Evolutionary conservation across 2,888 invertebrate species (phyloP).

Genomic region (Lithodes maja): DNA sequence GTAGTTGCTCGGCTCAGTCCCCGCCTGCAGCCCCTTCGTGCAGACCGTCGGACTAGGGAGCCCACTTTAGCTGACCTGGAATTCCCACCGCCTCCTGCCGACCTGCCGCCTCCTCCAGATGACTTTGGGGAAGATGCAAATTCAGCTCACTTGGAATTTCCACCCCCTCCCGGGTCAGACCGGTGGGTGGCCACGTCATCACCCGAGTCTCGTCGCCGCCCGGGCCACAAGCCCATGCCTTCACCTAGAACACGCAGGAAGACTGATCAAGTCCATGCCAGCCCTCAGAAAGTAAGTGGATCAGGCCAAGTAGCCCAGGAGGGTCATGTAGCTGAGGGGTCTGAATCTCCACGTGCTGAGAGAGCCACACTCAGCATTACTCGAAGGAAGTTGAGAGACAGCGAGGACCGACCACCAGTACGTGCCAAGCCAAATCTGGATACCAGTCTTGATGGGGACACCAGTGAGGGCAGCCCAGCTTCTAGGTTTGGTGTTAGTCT

Average conservation of each 20-base stretch:
- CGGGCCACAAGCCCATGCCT: conserved; percentile 56
- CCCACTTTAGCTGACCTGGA: conserved; percentile 79
- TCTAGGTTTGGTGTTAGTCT: conserved; percentile 76
- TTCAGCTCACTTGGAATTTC: conserved; percentile 48
- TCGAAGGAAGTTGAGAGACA: conserved; percentile 55
- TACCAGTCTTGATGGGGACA: conserved; percentile 57
- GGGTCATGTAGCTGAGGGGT: conserved; percentile 43
- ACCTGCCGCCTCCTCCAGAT: conserved; percentile 82
- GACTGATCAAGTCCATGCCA: conserved; percentile 32
- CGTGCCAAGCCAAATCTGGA: conserved; percentile 71
- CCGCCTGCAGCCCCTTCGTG: conserved; percentile 78
- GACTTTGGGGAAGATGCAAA: conserved; percentile 68
- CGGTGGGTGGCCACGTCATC: conserved; percentile 44
- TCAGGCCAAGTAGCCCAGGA: conserved; percentile 50
- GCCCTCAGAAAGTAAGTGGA: conserved; percentile 52
- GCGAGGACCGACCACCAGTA: conserved; percentile 66
- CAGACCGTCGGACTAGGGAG: conserved; percentile 52
- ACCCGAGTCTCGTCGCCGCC: conserved; percentile 53
- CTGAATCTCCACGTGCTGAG: conserved; percentile 63
- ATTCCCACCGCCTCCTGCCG: conserved; percentile 90
- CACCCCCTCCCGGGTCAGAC: conserved; percentile 69
- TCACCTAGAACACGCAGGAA: conserved; percentile 61
- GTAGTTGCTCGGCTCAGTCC: conserved; percentile 79
- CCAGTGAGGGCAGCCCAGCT: conserved; percentile 63
- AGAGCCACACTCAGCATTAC: conserved; percentile 63